phyloP scores from a whole-genome alignment of 1,140 invertebrate genomes.

The Solen grandis region DNA sequence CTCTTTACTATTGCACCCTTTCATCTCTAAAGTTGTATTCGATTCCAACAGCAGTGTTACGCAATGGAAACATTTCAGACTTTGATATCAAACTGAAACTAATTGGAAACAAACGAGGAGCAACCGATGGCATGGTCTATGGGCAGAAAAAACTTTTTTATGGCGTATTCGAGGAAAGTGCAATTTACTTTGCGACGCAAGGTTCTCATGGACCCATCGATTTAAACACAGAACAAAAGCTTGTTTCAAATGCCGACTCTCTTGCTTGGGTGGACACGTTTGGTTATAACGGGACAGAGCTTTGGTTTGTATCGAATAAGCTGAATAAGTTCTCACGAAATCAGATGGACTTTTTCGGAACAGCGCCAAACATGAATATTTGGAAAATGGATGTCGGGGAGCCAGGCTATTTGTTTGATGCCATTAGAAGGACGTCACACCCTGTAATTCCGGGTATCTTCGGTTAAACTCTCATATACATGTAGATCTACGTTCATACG shows the following conservation, averaged over 20 bases:
- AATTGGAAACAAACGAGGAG: slow-evolving; percentile 53
- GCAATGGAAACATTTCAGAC: background rate
- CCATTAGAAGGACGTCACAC: slow-evolving; percentile 60
- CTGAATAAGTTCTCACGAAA: slow-evolving; percentile 26
- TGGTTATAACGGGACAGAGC: slow-evolving; percentile 45
- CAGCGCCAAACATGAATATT: slow-evolving; percentile 40
- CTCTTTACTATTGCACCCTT: slow-evolving; percentile 65
- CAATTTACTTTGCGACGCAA: slow-evolving; percentile 45
- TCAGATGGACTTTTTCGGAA: slow-evolving; percentile 24
- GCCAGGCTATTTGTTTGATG: slow-evolving; percentile 41
- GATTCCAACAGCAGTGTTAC: slow-evolving; percentile 55
- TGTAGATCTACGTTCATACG: too few relatives aligned
- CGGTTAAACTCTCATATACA: too few relatives aligned
- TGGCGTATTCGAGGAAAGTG: slow-evolving; percentile 49
- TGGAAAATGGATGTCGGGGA: slow-evolving; percentile 50
- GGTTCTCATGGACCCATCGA: background rate
- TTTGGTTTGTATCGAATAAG: slow-evolving; percentile 58
- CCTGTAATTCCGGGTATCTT: slow-evolving; percentile 6
- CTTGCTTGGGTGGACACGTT: slow-evolving; percentile 56
- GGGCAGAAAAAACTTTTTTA: slow-evolving; percentile 57
- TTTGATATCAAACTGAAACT: background rate
- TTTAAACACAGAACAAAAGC: background rate
- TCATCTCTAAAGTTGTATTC: slow-evolving; percentile 46
- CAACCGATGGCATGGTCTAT: slow-evolving; percentile 57
- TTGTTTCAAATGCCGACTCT: background rate